A percentile compares a stretch with the other conserved stretches of the same genome.
Evolutionary conservation across 2,113 vertebrate genomes (phyloP).

Genomic region (Pygoscelis antarcticus): DNA sequence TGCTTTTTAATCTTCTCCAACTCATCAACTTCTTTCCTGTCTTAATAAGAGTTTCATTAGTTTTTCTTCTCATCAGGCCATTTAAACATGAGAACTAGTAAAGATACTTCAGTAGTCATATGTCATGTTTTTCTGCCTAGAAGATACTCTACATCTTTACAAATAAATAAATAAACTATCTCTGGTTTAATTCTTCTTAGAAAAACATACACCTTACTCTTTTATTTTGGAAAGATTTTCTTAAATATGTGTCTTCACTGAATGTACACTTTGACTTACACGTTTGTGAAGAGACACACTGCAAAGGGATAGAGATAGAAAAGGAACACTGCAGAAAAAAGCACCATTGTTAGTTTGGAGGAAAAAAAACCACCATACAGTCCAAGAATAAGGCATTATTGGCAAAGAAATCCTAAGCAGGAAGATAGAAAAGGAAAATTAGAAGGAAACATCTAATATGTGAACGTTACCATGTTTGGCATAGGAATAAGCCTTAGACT

Average conservation of each 20-base stretch:
- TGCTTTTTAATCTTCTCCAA: conserved; percentile 46
- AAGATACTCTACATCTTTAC: not conserved
- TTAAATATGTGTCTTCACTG: not conserved
- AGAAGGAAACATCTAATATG: not conserved
- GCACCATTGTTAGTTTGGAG: not conserved
- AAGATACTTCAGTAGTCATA: not conserved
- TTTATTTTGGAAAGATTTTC: not conserved
- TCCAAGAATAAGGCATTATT: not conserved
- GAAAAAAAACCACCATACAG: not conserved
- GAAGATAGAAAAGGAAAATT: not conserved
- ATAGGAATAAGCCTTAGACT: not conserved
- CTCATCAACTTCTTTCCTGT: conserved; percentile 29
- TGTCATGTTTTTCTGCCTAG: not conserved
- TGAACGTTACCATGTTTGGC: not conserved
- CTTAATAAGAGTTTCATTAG: conserved; percentile 40
- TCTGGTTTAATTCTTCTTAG: not conserved
- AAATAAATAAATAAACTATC: not conserved
- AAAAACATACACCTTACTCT: not conserved
- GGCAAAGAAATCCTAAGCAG: not conserved
- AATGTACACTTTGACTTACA: not conserved
- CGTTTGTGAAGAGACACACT: not conserved
- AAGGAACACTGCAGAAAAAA: not conserved
- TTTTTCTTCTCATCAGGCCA: conserved; percentile 5
- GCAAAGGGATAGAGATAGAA: not conserved
- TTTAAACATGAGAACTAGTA: not conserved